Percentiles rank a stretch among this genome's conserved stretches.
Evolutionary conservation across 2,113 vertebrate species (phyloP).

Genomic region (Tautogolabrus adspersus): DNA sequence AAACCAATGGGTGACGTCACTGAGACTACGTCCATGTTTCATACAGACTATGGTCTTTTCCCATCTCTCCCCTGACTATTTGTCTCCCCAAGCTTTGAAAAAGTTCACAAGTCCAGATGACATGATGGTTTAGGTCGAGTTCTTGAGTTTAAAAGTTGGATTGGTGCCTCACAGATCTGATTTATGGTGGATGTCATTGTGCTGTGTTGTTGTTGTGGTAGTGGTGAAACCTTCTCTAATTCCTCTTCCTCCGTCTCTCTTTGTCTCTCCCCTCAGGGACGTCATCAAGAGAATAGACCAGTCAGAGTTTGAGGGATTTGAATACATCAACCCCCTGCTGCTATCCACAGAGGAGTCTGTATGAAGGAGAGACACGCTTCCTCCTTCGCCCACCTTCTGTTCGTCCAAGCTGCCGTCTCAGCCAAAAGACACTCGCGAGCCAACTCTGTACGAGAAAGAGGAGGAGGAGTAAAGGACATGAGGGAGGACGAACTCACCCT

Average conservation of each 20-base stretch:
- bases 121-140: too few species aligned
- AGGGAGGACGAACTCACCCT: constrained; percentile 43
- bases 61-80: too few species aligned
- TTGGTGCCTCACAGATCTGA: too few species aligned
- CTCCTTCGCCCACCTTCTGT: constrained; percentile 67
- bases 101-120: too few species aligned
- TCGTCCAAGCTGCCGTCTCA: constrained; percentile 68
- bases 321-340: constrained; percentile 98
- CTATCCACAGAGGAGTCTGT: constrained; percentile 94
- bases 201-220: too few species aligned
- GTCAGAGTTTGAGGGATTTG: constrained; percentile 98
- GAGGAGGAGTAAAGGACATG: constrained; percentile 46
- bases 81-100: too few species aligned
- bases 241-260: constrained; percentile 17
- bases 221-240: constrained; percentile 12
- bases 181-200: too few species aligned
- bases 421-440: constrained; percentile 59
- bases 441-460: constrained; percentile 50
- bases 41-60: too few species aligned
- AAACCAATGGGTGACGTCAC: too few species aligned
- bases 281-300: constrained; percentile 99
- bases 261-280: constrained; percentile 83
- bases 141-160: too few species aligned
- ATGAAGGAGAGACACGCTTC: constrained; percentile 84
- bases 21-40: too few species aligned